Percentiles rank a stretch among this genome's conserved stretches.
phyloP scores from a whole-genome alignment of 2,888 invertebrate genomes.

The Molorchus minor region DNA sequence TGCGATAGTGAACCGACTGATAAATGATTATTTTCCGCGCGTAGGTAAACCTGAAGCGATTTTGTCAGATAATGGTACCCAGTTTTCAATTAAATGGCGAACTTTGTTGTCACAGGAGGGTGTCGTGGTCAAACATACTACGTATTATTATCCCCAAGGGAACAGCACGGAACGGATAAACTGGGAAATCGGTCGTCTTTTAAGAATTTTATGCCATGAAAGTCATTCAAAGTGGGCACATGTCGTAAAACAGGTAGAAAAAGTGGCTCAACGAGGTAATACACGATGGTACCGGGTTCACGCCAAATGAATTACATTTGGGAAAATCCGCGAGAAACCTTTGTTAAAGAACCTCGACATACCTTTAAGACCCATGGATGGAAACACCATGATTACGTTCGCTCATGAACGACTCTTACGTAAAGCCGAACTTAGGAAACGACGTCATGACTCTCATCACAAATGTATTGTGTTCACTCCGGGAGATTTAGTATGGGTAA shows the following conservation, averaged over 20 bases:
- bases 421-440: background rate
- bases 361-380: background rate
- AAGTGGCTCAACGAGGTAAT: background rate
- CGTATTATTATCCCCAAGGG: conserved; percentile 1
- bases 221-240: conserved; percentile 2
- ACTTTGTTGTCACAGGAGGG: background rate
- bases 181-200: conserved; percentile 9
- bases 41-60: background rate
- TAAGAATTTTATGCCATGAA: background rate
- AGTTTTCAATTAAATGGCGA: conserved; percentile 3
- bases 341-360: background rate
- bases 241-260: background rate
- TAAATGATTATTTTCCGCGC: background rate
- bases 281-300: background rate
- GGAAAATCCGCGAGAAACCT: background rate
- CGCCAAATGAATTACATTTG: background rate
- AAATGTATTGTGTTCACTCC: background rate
- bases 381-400: background rate
- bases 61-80: conserved; percentile 8
- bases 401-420: background rate
- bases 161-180: background rate
- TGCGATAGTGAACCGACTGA: background rate
- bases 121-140: background rate
- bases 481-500: conserved; percentile 1
- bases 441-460: background rate